These are phyloP conservation scores for Drosophila conformis DNA, from an alignment of 2,888 invertebrate genomes.

Conservation along the genomic window DNA sequence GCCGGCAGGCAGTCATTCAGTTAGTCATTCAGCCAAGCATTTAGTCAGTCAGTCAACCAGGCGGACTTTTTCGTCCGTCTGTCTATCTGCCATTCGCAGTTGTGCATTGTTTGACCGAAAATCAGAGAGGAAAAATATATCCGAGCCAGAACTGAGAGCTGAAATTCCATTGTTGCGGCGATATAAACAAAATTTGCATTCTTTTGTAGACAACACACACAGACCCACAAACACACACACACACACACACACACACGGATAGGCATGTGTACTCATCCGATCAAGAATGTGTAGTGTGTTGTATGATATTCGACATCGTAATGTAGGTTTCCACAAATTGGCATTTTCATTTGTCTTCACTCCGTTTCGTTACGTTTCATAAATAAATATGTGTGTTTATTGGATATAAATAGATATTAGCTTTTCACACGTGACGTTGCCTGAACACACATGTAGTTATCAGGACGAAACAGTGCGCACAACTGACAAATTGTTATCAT, in stretches of 20 bases:
- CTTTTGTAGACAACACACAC: constrained; percentile 39
- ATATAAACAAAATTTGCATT: constrained; percentile 80
- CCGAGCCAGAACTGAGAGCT: constrained; percentile 55
- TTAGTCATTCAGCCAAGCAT: constrained; percentile 64
- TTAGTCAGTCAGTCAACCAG: constrained; percentile 63
- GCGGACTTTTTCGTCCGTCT: constrained; percentile 34
- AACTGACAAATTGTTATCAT: constrained; percentile 23
- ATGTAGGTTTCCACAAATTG: constrained; percentile 21
- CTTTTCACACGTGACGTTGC: neutral
- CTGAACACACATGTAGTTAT: constrained; percentile 13
- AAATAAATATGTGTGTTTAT: neutral
- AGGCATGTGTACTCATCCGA: constrained; percentile 3
- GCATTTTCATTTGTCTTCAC: constrained; percentile 33
- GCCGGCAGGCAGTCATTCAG: constrained; percentile 56
- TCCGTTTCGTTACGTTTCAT: constrained; percentile 22
- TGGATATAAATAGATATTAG: neutral
- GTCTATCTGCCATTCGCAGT: constrained; percentile 25
- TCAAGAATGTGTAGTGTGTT: constrained; percentile 1
- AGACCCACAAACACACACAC: neutral
- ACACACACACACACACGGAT: constrained; percentile 4
- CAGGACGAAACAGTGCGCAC: constrained; percentile 11
- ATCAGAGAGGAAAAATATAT: constrained; percentile 57
- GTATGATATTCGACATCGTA: neutral
- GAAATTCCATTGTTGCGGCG: constrained; percentile 75
- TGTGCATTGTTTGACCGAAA: constrained; percentile 61